Evolutionary conservation across 2,888 invertebrate species (phyloP).

Genomic region (Caenorhabditis doughertyi): DNA sequence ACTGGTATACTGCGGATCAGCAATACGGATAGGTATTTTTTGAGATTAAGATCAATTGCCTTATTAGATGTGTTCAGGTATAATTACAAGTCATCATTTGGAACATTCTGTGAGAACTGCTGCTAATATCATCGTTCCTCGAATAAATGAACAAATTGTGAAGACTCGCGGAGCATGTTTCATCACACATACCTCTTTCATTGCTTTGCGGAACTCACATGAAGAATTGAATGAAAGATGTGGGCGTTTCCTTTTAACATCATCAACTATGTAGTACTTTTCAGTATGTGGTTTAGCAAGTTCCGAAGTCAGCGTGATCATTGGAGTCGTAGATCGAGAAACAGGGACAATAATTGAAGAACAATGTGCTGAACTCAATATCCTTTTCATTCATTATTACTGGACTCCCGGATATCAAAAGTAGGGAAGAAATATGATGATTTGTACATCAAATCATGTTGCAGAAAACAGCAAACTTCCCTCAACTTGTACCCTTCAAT

Average conservation of each 20-base stretch:
- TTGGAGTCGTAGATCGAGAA: slow-evolving; percentile 71
- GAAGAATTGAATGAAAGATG: slow-evolving; percentile 51
- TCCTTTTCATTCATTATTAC: slow-evolving; percentile 68
- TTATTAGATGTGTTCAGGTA: slow-evolving; percentile 21
- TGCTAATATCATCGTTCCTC: slow-evolving; percentile 58
- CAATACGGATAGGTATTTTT: slow-evolving; percentile 43
- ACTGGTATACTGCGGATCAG: not conserved
- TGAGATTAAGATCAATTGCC: not conserved
- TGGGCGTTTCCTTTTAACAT: not conserved
- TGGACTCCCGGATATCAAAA: slow-evolving; percentile 54
- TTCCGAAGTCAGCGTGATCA: slow-evolving; percentile 67
- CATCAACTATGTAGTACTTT: slow-evolving; percentile 8
- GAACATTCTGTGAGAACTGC: slow-evolving; percentile 57
- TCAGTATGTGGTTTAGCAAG: slow-evolving; percentile 66
- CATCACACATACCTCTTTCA: slow-evolving; percentile 43
- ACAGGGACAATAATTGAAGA: slow-evolving; percentile 70
- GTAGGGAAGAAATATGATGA: slow-evolving; percentile 6
- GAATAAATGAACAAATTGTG: slow-evolving; percentile 56
- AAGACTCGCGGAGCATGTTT: slow-evolving; percentile 52
- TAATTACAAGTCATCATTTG: slow-evolving; percentile 43
- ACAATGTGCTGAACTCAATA: slow-evolving; percentile 69
- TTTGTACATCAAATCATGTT: not conserved
- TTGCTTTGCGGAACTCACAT: slow-evolving; percentile 36
- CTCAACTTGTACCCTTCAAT: slow-evolving; percentile 64
- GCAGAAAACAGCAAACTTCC: slow-evolving; percentile 55